Evolutionary conservation across 2,113 vertebrate species (phyloP).

Genomic region (Myanophis thanlyinensis): DNA sequence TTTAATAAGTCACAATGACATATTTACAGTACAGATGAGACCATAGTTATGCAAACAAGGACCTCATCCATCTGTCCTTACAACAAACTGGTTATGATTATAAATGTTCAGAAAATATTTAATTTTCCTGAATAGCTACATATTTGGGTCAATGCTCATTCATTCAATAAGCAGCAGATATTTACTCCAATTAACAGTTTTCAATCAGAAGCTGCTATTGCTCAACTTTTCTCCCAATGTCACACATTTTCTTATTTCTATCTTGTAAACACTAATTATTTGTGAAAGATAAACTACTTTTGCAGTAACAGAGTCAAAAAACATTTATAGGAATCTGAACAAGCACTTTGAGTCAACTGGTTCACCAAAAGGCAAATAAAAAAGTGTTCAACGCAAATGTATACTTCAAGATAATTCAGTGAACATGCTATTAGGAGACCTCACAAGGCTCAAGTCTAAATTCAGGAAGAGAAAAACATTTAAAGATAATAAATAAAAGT

Average conservation of each 20-base stretch:
- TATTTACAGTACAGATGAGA: slow-evolving; percentile 26
- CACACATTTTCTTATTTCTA: slow-evolving; percentile 49
- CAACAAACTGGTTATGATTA: slow-evolving; percentile 8
- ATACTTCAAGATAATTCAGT: slow-evolving; percentile 1
- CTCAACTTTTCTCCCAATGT: slow-evolving; percentile 50
- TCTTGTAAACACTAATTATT: slow-evolving; percentile 21
- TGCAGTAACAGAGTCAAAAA: slow-evolving; percentile 47
- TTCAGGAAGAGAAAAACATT: background rate
- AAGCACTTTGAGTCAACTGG: slow-evolving; percentile 25
- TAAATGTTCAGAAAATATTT: slow-evolving; percentile 42
- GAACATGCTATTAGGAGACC: background rate
- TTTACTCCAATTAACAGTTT: slow-evolving; percentile 40
- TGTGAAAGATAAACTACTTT: slow-evolving; percentile 43
- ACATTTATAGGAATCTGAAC: slow-evolving; percentile 40
- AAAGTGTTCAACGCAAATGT: slow-evolving; percentile 14
- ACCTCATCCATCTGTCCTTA: slow-evolving; percentile 33
- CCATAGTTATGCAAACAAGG: rapidly evolving
- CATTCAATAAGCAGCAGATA: slow-evolving; percentile 50
- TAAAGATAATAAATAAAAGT: background rate
- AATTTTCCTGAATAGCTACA: slow-evolving; percentile 45
- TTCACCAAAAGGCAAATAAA: slow-evolving; percentile 37
- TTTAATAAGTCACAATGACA: slow-evolving; percentile 14
- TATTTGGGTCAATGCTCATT: slow-evolving; percentile 43
- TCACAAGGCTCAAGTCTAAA: background rate
- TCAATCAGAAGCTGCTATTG: slow-evolving; percentile 22